These are phyloP conservation scores for Epinotia brunnichana DNA, from an alignment of 2,888 invertebrate genomes.

Conservation along the genomic window DNA sequence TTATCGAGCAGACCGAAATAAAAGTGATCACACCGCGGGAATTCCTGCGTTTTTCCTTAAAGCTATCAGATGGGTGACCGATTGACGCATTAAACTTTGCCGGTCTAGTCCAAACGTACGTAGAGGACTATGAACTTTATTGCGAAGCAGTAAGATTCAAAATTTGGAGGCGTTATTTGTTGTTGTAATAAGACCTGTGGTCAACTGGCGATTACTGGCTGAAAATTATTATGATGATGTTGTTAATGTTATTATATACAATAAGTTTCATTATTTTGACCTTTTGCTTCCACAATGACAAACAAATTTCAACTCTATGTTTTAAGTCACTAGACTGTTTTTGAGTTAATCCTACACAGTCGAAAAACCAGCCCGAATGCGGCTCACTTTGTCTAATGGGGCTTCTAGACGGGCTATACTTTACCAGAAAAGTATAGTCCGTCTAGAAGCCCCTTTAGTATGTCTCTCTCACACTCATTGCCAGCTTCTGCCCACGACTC, in stretches of 20 bases:
- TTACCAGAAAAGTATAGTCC: too few species aligned
- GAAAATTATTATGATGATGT: background rate
- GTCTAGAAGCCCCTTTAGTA: too few species aligned
- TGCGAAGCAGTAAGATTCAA: background rate
- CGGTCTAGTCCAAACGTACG: background rate
- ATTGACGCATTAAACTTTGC: background rate
- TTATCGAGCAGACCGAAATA: background rate
- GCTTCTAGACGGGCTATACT: too few species aligned
- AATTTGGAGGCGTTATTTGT: background rate
- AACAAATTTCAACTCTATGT: too few species aligned
- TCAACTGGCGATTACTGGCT: background rate
- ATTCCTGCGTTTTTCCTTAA: slow-evolving; percentile 28
- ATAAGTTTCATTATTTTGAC: too few species aligned
- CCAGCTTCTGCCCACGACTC: too few species aligned
- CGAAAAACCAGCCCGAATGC: too few species aligned
- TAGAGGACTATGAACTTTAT: background rate
- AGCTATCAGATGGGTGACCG: slow-evolving; percentile 23
- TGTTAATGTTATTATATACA: background rate
- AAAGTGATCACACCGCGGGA: slow-evolving; percentile 23
- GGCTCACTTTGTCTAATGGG: too few species aligned
- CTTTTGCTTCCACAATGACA: too few species aligned
- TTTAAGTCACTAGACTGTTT: too few species aligned
- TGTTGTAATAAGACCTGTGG: background rate
- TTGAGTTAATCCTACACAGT: too few species aligned
- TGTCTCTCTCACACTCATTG: too few species aligned